Conservation (phyloP, 1,140 invertebrate genomes). For the Bombus pyrosoma region DNA sequence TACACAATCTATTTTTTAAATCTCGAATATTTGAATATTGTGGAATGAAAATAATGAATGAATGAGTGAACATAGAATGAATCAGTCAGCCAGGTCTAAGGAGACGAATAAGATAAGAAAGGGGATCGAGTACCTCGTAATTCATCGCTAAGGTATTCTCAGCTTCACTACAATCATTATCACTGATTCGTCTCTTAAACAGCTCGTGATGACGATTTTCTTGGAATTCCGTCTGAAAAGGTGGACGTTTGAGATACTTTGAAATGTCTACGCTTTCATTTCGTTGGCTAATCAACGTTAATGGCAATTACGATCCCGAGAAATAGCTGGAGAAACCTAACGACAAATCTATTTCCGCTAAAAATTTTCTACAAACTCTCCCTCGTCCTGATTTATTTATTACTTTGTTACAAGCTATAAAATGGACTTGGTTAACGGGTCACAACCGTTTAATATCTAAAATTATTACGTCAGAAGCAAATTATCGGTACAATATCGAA, state of each 20-base stretch:
- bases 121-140: background rate
- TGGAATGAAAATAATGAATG: background rate
- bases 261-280: slow-evolving; percentile 1
- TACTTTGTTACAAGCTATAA: no score
- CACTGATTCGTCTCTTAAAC: background rate
- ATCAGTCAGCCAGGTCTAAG: background rate
- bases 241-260: background rate
- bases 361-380: background rate
- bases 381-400: background rate
- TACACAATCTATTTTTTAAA: no score
- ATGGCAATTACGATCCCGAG: background rate
- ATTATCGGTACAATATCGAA: no score
- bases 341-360: background rate
- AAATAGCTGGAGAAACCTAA: no score
- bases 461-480: no score
- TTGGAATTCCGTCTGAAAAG: background rate
- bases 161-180: background rate
- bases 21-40: background rate
- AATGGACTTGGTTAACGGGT: no score
- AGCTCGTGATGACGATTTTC: slow-evolving; percentile 8
- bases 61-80: no score
- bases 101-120: background rate
- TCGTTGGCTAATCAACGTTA: slow-evolving; percentile 3
- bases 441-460: no score
- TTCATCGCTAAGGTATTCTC: background rate